phyloP scores from a whole-genome alignment of 2,888 invertebrate genomes.

The Hemicrepidius hirtus region DNA sequence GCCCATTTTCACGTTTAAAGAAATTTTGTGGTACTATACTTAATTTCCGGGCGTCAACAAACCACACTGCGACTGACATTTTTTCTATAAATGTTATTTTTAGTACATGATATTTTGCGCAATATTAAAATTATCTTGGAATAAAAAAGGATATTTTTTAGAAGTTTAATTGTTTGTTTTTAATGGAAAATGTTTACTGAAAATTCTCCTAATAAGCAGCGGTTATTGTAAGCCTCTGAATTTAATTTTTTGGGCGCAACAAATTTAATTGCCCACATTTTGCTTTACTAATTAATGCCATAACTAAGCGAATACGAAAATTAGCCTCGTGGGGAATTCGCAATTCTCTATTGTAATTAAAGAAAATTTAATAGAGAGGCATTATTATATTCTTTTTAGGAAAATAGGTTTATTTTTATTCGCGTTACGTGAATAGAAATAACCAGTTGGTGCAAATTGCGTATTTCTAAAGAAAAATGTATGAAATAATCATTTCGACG shows the following conservation, averaged over 20 bases:
- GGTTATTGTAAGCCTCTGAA: neutral
- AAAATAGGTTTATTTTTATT: no score
- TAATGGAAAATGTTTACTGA: neutral
- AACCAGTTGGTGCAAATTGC: no score
- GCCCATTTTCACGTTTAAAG: neutral
- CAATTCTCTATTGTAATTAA: neutral
- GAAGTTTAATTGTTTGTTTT: neutral
- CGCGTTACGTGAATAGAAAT: no score
- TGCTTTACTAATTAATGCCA: constrained; percentile 6
- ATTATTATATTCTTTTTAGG: constrained; percentile 1
- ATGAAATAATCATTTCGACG: no score
- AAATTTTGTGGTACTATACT: neutral
- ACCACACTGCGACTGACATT: no score
- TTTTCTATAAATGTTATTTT: no score
- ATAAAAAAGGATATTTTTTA: neutral
- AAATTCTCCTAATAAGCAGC: neutral
- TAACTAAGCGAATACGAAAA: constrained; percentile 10
- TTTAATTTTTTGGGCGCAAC: constrained; percentile 27
- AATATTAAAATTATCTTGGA: no score
- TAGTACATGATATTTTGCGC: no score
- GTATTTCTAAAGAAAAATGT: no score
- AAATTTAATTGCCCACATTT: constrained; percentile 28
- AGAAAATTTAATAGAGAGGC: neutral
- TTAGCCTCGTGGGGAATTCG: neutral
- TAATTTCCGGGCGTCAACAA: no score